Base-by-base conservation (phyloP, 1,140 invertebrate species). In the Trialeurodes vaporariorum region DNA sequence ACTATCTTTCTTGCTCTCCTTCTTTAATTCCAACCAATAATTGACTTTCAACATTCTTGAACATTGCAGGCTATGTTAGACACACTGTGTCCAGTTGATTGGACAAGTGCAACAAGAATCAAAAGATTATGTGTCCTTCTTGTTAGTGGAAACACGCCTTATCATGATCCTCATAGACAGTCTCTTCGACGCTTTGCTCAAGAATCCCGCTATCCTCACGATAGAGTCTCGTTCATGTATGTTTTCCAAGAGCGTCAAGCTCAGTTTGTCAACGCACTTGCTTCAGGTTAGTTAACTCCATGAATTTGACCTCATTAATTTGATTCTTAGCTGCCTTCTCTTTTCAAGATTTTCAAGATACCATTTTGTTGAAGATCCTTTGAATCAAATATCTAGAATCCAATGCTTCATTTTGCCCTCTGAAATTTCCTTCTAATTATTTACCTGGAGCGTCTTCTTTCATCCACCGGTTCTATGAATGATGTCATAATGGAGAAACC, bases 111-210 rank as follows among this genome's bases (percentile, higher is more conserved):
- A 13, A 83, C 88, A n/a, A 49, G 34, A 49, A 49, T 49, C 17
- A 91, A 93, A 73, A 87, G 89, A 22, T 80, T 97, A 21, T 97
- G 94, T 79, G 90, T 94, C 9, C 86, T 96, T 71, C 80, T 97
- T 21, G 84, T 97, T 24, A 91, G 89, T 0, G 84, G 87, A 73
- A 87, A 90, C 71, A 83, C 83, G 23, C 77, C 80, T 13, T 74
- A 80, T 23, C 83, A 87, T 70, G 84, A 88, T 69, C 74, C 79
- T 58, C 80, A 85, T 17, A 76, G 86, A 25, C 80, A 84, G 27
- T 82, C 84, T 64, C 81, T 91, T 71, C 78, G 88, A 61, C 78
- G 82, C 71, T 88, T 89, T 73, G 90, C 89, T n/a, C 76, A 84
- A 63, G 82, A 86, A 68, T 80, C 84, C 59, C 81, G 80, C 13